Conservation (phyloP, 2,113 vertebrate genomes). For the Psittacula cyanocephala region DNA sequence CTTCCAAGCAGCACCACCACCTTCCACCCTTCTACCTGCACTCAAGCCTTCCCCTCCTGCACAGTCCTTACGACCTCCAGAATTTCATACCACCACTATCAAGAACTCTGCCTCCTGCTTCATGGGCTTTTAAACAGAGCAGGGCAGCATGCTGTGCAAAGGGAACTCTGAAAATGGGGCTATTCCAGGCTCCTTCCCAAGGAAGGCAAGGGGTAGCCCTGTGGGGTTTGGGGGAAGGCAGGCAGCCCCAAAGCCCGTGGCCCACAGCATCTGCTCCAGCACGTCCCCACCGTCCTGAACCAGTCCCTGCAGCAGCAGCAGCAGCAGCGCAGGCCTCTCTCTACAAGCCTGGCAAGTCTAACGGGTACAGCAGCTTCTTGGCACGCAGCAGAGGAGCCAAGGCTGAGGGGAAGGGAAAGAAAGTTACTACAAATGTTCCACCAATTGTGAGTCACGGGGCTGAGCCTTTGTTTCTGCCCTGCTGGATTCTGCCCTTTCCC, state of each 20-base stretch:
- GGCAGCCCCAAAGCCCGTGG: background rate
- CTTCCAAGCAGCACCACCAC: background rate
- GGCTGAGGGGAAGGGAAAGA: slow-evolving; percentile 10
- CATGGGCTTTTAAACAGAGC: background rate
- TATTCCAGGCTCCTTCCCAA: background rate
- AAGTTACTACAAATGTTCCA: slow-evolving; percentile 54
- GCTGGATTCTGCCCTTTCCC: slow-evolving; percentile 29
- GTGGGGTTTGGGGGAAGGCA: background rate
- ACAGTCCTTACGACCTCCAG: background rate
- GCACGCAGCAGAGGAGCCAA: slow-evolving; percentile 31
- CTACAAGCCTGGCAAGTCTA: slow-evolving; percentile 55
- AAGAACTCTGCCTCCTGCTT: fast-evolving
- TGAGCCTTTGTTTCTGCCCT: slow-evolving; percentile 28
- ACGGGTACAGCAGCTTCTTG: slow-evolving; percentile 63
- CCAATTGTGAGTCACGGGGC: slow-evolving; percentile 50
- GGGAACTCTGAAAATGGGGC: fast-evolving
- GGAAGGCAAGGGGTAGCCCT: background rate
- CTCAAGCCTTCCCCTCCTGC: background rate
- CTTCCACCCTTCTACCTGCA: background rate
- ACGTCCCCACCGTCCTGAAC: background rate
- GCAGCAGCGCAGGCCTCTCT: background rate
- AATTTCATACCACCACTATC: background rate
- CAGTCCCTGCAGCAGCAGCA: background rate
- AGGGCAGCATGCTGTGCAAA: fast-evolving
- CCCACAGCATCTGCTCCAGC: background rate